A percentile compares a stretch with the other conserved stretches of the same genome.
phyloP scores from a whole-genome alignment of 2,888 invertebrate species.

The Erebia palarica region DNA sequence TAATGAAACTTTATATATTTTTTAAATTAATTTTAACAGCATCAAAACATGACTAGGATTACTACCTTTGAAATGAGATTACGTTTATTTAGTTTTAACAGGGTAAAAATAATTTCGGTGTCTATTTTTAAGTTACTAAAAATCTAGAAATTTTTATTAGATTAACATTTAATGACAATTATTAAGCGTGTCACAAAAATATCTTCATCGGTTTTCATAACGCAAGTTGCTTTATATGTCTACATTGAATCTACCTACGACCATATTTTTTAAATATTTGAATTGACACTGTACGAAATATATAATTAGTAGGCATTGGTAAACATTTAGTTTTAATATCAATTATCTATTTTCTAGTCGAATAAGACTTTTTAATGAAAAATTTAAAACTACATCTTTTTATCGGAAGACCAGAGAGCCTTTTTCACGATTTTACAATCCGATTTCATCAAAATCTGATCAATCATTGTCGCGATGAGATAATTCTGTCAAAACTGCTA shows the following conservation, averaged over 20 bases:
- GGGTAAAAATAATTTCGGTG: neutral
- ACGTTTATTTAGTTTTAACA: conserved; percentile 8
- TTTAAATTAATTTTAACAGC: neutral
- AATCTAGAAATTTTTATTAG: neutral
- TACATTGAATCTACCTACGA: neutral
- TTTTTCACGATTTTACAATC: too few relatives aligned
- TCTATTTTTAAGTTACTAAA: neutral
- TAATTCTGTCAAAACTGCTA: too few relatives aligned
- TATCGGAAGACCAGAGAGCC: neutral
- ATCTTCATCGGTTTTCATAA: neutral
- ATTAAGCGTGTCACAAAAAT: neutral
- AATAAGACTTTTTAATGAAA: neutral
- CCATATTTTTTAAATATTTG: neutral
- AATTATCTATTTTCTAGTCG: conserved; percentile 8
- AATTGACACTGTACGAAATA: neutral
- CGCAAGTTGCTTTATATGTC: neutral
- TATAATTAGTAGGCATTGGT: too few relatives aligned
- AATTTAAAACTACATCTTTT: too few relatives aligned
- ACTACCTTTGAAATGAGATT: conserved; percentile 3
- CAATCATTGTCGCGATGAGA: too few relatives aligned
- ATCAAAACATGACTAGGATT: neutral
- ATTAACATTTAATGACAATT: neutral
- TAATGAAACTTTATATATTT: neutral
- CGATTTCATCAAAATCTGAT: too few relatives aligned
- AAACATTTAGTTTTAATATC: neutral